Conservation (phyloP, 2,113 vertebrate species). For the Dipodomys merriami region DNA sequence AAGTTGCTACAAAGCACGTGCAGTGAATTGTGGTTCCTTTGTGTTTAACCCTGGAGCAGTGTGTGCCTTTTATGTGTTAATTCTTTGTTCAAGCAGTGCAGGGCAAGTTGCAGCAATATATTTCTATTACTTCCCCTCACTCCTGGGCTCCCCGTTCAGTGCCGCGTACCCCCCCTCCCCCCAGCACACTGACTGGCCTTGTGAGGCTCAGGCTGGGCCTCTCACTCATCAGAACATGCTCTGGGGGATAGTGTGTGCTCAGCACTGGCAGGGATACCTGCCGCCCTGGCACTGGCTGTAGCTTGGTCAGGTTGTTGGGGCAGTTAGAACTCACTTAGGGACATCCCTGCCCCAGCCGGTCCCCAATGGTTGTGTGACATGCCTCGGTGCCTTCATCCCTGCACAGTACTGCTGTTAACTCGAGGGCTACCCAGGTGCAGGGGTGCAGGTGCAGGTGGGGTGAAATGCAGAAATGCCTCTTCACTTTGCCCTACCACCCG, state of each 20-base stretch:
- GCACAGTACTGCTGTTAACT: not conserved
- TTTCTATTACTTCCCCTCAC: not conserved
- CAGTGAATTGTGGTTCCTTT: not conserved
- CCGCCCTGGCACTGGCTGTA: not conserved
- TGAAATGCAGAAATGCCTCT: accelerated
- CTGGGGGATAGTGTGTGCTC: not conserved
- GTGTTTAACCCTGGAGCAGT: not conserved
- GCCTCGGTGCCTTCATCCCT: not conserved
- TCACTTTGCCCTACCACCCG: accelerated
- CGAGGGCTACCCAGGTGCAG: no score
- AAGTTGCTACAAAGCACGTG: no score
- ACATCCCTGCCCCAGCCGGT: not conserved
- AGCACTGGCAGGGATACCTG: not conserved
- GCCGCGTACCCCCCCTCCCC: no score
- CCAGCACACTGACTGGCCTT: not conserved
- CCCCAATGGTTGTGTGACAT: not conserved
- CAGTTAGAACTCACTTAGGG: not conserved
- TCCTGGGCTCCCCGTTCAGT: not conserved
- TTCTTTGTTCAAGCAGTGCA: not conserved
- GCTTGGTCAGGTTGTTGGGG: not conserved
- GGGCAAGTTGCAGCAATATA: not conserved
- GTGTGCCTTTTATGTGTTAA: not conserved
- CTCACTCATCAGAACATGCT: not conserved
- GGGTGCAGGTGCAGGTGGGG: no score
- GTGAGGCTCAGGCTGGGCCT: not conserved